Base-by-base conservation (phyloP, 2,797 vertebrate species). In the Choloepus didactylus region DNA sequence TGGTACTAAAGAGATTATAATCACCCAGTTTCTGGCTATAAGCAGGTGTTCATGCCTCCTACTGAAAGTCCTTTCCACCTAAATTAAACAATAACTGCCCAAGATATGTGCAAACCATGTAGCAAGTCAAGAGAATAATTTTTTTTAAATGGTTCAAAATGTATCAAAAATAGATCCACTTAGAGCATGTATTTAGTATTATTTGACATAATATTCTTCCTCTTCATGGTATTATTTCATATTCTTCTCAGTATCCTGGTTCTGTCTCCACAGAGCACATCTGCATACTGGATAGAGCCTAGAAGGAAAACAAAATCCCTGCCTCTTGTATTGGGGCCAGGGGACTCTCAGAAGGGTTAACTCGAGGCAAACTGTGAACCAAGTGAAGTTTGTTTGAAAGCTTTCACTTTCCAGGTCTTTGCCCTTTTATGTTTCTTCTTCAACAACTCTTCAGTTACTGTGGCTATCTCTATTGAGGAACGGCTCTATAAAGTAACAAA, bases 141-240 rank as follows among this genome's bases (percentile, higher is more conserved):
- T 86, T 49, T 87, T 75, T 67, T 29, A 92, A 75, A 51, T 64
- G 67, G 27, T 64, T n/a, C 80, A 69, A 87, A 95, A 84, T 89
- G 3, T 14, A 38, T 83, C 59, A 92, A 79, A 91, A 95, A 84
- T 49, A 83, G 64, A 66, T 67, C 16, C n/a, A 81, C n/a, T 29
- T 38, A 67, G 46, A 89, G 8, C 4, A 92, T 73, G 81, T 93
- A 46, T 79, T 93, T 89, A 70, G 81, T 56, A 41, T 1, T 11
- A 75, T 4, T 60, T 8, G 16, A 62, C 31, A 84, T n/a, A 49
- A n/a, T 0, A 73, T 41, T 31, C 35, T 83, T 87, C 70, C n/a
- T 79, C 31, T 70, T 92, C 35, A 41, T 41, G 27, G 38, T 27
- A 46, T 82, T 85, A 54, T 86, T 85, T 76, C 51, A 76, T 27